Base-by-base conservation (phyloP, 1,140 invertebrate species). In the Sycophaga agraensis region DNA sequence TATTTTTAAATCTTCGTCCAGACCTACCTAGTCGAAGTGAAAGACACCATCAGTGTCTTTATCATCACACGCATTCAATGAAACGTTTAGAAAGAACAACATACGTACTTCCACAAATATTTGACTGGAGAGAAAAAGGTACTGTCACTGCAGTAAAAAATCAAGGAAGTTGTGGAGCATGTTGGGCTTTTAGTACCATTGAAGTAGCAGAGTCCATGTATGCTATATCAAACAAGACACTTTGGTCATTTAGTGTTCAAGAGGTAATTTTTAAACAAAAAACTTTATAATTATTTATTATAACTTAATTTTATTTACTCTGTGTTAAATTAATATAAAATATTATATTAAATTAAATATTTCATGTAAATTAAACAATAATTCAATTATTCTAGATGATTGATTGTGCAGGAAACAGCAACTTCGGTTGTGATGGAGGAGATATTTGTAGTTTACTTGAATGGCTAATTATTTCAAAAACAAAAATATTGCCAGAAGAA, bases 101-200 rank as follows among this genome's bases (percentile, higher is more conserved):
- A n/a, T 39, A 58, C 0, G 17, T n/a, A 11, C 48, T 75, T 19
- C 74, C 73, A 7, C 2, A 39, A 14, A 82, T 73, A 67, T 66
- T 77, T 17, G 75, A 68, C 68, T 89, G 90, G 91, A 80, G 91
- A 60, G 76, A 85, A 1, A 87, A 86, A 70, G 85, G 84, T 17
- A 84, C 88, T n/a, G 76, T 94, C 17, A 87, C 86, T 8, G 73
- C 84, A 5, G 84, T 94, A 0, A 83, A 85, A 61, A 88, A 89
- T 72, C 93, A 96, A 73, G 86, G 86, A 8, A 68, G 82, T 14
- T 96, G 93, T 79, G 92, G 92, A 6, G 91, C 91, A 2, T 94
- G 92, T 76, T 95, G 91, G 91, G 92, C 92, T 0, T 92, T 92
- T 75, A 91, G 90, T 71, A 86, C 87, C 0, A 82, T 92, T 1